These are phyloP conservation scores for Festucalex cinctus DNA, from an alignment of 2,113 vertebrate genomes.

Conservation along the genomic window DNA sequence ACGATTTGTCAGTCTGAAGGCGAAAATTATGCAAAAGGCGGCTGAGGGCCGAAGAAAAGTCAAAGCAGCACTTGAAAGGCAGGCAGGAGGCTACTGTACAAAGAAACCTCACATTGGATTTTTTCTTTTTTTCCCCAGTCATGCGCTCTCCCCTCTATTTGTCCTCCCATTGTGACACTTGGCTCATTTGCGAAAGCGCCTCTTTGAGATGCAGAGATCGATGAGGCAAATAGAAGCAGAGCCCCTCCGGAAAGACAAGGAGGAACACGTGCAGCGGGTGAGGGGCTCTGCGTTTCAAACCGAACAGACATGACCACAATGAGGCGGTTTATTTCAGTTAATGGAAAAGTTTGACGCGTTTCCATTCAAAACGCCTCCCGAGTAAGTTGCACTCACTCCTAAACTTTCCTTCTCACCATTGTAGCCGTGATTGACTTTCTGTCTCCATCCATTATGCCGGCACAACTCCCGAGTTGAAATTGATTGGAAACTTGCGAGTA, in stretches of 20 bases:
- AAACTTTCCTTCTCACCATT: neutral
- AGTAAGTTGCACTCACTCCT: neutral
- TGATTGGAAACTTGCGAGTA: constrained; percentile 36
- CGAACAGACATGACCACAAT: neutral
- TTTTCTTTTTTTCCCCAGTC: neutral
- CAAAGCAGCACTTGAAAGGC: neutral
- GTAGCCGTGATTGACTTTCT: constrained; percentile 24
- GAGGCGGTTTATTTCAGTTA: neutral
- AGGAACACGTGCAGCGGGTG: neutral
- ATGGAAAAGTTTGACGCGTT: neutral
- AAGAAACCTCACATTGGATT: neutral
- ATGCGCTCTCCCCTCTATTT: constrained; percentile 41
- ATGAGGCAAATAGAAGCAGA: constrained; percentile 56
- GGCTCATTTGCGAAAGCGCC: constrained; percentile 65
- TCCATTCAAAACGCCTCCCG: neutral
- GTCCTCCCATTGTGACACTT: constrained; percentile 63
- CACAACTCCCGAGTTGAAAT: constrained; percentile 47
- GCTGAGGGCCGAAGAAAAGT: constrained; percentile 1
- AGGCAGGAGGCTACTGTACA: neutral
- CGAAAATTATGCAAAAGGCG: constrained; percentile 3
- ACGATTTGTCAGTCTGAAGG: neutral
- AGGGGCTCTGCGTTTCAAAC: too few species aligned
- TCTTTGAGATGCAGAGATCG: constrained; percentile 65
- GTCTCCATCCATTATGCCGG: constrained; percentile 41
- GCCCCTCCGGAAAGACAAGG: constrained; percentile 25